phyloP scores from a whole-genome alignment of 2,797 vertebrate species.

The Morus bassanus region DNA sequence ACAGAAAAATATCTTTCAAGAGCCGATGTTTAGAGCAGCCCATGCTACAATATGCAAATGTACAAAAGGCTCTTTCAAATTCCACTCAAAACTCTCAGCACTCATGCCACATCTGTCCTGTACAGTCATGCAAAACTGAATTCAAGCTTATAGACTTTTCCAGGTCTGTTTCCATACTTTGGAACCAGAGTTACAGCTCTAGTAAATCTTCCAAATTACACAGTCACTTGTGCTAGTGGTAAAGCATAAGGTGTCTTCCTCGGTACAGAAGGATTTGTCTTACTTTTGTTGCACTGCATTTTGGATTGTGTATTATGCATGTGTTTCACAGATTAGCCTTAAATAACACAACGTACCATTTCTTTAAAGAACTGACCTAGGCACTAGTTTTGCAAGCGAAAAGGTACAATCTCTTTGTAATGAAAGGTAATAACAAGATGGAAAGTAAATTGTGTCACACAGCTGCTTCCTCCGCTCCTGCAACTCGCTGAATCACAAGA shows the following conservation, averaged over 20 bases:
- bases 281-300: background rate
- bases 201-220: background rate
- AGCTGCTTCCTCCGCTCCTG: background rate
- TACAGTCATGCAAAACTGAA: background rate
- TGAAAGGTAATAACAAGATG: background rate
- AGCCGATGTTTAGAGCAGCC: background rate
- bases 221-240: background rate
- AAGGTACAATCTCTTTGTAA: background rate
- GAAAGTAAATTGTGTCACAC: background rate
- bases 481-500: background rate
- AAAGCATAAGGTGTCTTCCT: background rate
- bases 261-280: background rate
- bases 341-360: background rate
- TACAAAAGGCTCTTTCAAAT: background rate
- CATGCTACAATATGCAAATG: fast-evolving
- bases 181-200: background rate
- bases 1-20: background rate
- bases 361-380: background rate
- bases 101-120: background rate
- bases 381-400: background rate
- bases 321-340: background rate
- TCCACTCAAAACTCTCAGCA: background rate
- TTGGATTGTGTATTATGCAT: background rate
- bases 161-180: background rate
- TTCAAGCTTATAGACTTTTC: background rate